These are phyloP conservation scores for Tachysurus vachellii DNA, from an alignment of 2,113 vertebrate species.

Conservation along the genomic window DNA sequence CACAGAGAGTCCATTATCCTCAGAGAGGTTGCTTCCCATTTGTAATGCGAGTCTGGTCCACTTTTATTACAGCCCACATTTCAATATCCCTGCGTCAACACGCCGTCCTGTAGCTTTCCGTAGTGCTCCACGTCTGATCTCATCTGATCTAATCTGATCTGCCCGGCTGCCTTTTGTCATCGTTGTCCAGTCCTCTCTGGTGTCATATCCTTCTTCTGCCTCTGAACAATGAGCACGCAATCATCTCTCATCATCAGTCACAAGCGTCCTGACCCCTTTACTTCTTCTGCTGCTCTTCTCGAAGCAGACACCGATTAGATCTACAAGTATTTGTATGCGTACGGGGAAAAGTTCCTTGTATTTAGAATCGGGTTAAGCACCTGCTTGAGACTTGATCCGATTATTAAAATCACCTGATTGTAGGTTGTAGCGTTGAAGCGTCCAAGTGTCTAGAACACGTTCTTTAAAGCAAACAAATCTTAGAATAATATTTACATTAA, in stretches of 20 bases:
- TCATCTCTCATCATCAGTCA: constrained; percentile 41
- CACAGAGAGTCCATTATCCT: constrained; percentile 60
- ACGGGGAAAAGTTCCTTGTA: background rate
- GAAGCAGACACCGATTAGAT: background rate
- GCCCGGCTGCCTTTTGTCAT: constrained; percentile 62
- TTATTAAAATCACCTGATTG: background rate
- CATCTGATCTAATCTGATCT: constrained; percentile 60
- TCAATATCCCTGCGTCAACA: constrained; percentile 44
- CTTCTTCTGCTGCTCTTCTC: background rate
- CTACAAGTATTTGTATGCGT: too few species aligned
- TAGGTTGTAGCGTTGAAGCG: background rate
- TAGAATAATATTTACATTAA: background rate
- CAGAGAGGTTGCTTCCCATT: constrained; percentile 39
- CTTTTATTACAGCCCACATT: constrained; percentile 56
- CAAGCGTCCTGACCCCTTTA: constrained; percentile 45
- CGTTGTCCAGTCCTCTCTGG: constrained; percentile 53
- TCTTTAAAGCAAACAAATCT: background rate
- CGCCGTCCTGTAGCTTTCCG: constrained; percentile 40
- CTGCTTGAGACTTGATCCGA: background rate
- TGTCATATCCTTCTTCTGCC: constrained; percentile 57
- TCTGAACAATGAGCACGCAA: constrained; percentile 57
- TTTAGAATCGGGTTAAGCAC: background rate
- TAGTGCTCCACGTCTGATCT: constrained; percentile 45
- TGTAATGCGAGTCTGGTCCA: constrained; percentile 54
- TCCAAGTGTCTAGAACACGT: background rate